Percentiles rank a stretch among this genome's conserved stretches.
phyloP scores from a whole-genome alignment of 2,113 vertebrate species.

The Aramus guarauna region DNA sequence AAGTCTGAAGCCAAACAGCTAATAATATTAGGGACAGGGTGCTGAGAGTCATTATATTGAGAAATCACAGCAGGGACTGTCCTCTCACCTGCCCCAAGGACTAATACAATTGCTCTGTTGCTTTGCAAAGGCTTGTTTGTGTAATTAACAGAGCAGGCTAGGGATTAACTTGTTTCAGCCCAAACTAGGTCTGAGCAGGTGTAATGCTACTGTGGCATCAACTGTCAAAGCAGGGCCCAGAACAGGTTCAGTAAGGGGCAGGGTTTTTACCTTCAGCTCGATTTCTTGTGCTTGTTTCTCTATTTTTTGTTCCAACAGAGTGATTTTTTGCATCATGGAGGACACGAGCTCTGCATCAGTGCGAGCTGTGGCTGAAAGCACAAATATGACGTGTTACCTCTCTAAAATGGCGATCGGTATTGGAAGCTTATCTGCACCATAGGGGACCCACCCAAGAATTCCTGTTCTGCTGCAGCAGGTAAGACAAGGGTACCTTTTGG shows the following conservation, averaged over 20 bases:
- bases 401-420: accelerated
- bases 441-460: background rate
- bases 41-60: background rate
- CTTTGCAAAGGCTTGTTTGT: background rate
- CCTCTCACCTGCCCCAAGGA: background rate
- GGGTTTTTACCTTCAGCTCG: slow-evolving; percentile 74
- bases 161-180: background rate
- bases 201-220: background rate
- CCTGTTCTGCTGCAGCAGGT: background rate
- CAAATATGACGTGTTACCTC: background rate
- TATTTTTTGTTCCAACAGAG: slow-evolving; percentile 76
- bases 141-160: background rate
- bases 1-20: background rate
- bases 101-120: background rate
- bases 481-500: background rate
- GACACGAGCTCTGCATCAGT: slow-evolving; percentile 71
- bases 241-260: background rate
- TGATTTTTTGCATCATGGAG: slow-evolving; percentile 74
- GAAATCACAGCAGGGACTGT: background rate
- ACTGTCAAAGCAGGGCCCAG: background rate
- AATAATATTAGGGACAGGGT: background rate
- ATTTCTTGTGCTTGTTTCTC: slow-evolving; percentile 77
- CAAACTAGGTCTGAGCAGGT: background rate
- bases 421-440: background rate
- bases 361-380: slow-evolving; percentile 52